Evolutionary conservation across 2,888 invertebrate genomes (phyloP).

Genomic region (Yponomeuta plumbellus): DNA sequence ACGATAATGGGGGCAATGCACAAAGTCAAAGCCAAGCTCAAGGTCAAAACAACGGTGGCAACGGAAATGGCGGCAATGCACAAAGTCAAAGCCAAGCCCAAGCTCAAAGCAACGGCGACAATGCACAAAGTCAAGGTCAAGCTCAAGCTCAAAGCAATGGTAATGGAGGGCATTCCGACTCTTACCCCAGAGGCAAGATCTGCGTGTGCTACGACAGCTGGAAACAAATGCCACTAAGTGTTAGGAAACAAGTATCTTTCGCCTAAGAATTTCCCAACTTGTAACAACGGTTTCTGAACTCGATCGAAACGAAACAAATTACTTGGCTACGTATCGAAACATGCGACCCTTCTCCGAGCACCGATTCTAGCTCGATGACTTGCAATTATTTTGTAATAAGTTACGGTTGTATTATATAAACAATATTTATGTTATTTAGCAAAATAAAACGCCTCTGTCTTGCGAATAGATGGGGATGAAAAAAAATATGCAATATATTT

Average conservation of each 20-base stretch:
- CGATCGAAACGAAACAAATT: no score
- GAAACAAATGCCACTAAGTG: background rate
- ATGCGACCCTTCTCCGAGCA: background rate
- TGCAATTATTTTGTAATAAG: background rate
- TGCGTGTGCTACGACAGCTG: background rate
- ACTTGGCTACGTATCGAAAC: no score
- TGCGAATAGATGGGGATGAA: background rate
- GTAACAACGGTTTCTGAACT: no score
- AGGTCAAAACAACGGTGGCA: background rate
- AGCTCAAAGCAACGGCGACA: background rate
- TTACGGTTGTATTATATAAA: background rate
- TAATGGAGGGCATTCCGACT: background rate
- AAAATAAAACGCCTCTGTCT: background rate
- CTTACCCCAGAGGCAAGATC: background rate
- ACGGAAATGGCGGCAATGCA: no score
- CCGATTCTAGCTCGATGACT: no score
- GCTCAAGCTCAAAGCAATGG: background rate
- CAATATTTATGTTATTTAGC: background rate
- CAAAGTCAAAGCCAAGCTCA: no score
- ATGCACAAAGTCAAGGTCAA: background rate
- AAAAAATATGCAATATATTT: background rate
- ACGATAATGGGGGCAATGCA: no score
- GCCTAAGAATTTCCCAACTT: background rate
- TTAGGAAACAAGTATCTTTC: background rate
- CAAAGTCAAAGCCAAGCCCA: background rate